phyloP scores from a whole-genome alignment of 2,113 vertebrate genomes.

The Chrysochloris asiatica region DNA sequence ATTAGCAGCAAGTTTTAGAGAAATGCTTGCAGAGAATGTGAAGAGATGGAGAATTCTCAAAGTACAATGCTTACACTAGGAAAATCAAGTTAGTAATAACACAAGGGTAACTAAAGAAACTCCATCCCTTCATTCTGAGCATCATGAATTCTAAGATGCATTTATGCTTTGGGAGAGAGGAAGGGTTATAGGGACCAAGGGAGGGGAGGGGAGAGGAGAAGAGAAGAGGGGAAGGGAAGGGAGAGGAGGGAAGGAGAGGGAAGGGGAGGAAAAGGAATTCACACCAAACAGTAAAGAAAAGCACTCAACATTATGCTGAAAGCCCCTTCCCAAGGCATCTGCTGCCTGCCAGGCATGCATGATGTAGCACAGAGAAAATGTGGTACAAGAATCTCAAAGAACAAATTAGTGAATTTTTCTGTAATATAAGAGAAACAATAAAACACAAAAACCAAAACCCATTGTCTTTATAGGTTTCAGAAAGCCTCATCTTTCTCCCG shows the following conservation, averaged over 20 bases:
- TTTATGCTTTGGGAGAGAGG: background rate
- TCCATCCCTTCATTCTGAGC: background rate
- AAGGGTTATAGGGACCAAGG: too few relatives aligned
- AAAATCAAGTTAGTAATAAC: background rate
- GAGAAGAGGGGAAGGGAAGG: background rate
- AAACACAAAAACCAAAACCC: too few relatives aligned
- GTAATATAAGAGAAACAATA: background rate
- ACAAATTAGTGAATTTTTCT: background rate
- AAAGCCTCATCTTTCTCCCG: too few relatives aligned
- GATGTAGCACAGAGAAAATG: background rate
- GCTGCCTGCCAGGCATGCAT: background rate
- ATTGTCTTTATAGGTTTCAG: too few relatives aligned
- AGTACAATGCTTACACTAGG: background rate
- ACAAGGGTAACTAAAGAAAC: background rate
- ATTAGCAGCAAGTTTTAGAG: accelerated
- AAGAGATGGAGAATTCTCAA: background rate
- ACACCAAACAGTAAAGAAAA: background rate
- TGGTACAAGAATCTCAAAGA: background rate
- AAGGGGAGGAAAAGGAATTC: background rate
- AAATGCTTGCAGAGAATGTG: background rate
- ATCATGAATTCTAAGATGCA: background rate
- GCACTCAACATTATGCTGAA: background rate
- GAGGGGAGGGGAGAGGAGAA: background rate
- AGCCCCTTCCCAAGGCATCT: background rate
- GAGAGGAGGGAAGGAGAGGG: background rate